Conservation (phyloP, 2,888 invertebrate species). For the Busseola fusca region DNA sequence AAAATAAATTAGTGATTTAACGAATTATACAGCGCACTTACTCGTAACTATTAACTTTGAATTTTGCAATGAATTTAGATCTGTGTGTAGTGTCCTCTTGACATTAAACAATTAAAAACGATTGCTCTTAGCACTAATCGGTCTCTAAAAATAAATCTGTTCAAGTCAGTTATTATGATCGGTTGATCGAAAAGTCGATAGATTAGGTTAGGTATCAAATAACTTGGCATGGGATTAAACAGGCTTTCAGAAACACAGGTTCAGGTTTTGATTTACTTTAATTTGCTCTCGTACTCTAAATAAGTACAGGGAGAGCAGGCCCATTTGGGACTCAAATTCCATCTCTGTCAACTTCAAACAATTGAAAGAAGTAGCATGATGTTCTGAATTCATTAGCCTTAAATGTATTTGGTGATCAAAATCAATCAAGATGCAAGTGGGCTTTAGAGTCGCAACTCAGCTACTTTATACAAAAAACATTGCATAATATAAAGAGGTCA, state of each 20-base stretch:
- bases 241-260: slow-evolving; percentile 2
- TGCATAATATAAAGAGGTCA: slow-evolving; percentile 13
- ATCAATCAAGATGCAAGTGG: not conserved
- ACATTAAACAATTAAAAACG: slow-evolving; percentile 5
- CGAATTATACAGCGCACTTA: slow-evolving; percentile 9
- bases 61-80: too few species aligned
- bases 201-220: not conserved
- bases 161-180: not conserved
- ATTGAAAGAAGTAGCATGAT: not conserved
- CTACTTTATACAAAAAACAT: slow-evolving; percentile 4
- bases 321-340: too few species aligned
- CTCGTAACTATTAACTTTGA: slow-evolving; percentile 7
- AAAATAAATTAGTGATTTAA: slow-evolving; percentile 4
- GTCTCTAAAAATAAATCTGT: not conserved
- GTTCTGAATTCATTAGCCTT: not conserved
- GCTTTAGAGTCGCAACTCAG: not conserved
- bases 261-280: not conserved
- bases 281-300: not conserved
- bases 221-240: slow-evolving; percentile 9
- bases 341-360: not conserved
- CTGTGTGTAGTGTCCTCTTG: not conserved
- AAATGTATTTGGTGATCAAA: not conserved
- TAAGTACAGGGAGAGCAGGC: too few species aligned
- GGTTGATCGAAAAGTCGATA: slow-evolving; percentile 1
- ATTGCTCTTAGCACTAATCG: not conserved